Evolutionary conservation across 2,797 vertebrate species (phyloP).

Genomic region (Phataginus tricuspis): DNA sequence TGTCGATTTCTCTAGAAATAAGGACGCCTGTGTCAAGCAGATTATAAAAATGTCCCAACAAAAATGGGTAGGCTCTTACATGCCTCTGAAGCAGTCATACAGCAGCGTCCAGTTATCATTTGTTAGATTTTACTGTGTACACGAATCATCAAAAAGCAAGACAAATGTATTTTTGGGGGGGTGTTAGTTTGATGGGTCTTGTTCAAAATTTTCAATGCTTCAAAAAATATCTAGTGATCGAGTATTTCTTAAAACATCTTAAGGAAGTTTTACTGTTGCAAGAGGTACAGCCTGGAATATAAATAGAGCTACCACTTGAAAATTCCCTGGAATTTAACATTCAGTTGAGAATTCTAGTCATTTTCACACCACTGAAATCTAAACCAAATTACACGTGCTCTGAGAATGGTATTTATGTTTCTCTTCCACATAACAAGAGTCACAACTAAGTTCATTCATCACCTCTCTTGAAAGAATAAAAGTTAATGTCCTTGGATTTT

Average conservation of each 20-base stretch:
- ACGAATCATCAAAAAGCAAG: constrained; percentile 25
- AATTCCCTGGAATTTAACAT: constrained; percentile 25
- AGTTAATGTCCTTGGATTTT: not conserved
- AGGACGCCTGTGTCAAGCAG: not conserved
- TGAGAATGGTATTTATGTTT: not conserved
- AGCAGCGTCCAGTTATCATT: not conserved
- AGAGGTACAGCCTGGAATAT: not conserved
- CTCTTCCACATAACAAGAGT: constrained; percentile 26
- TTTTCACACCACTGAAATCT: constrained; percentile 41
- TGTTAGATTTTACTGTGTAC: not conserved
- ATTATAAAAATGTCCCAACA: constrained; percentile 2
- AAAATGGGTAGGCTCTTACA: not conserved
- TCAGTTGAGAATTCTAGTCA: constrained; percentile 6
- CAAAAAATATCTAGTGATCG: not conserved
- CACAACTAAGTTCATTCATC: not conserved
- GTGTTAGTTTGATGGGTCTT: constrained; percentile 35
- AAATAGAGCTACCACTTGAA: not conserved
- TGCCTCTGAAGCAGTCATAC: not conserved
- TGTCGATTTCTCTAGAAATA: constrained; percentile 41
- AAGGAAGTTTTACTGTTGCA: constrained; percentile 59
- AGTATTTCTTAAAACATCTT: constrained; percentile 67
- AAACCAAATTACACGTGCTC: not conserved
- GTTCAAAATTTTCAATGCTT: not conserved
- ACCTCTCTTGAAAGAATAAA: constrained; percentile 16
- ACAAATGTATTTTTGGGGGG: not conserved